Conservation (phyloP, 2,113 vertebrate genomes). For the Silurus meridionalis region DNA sequence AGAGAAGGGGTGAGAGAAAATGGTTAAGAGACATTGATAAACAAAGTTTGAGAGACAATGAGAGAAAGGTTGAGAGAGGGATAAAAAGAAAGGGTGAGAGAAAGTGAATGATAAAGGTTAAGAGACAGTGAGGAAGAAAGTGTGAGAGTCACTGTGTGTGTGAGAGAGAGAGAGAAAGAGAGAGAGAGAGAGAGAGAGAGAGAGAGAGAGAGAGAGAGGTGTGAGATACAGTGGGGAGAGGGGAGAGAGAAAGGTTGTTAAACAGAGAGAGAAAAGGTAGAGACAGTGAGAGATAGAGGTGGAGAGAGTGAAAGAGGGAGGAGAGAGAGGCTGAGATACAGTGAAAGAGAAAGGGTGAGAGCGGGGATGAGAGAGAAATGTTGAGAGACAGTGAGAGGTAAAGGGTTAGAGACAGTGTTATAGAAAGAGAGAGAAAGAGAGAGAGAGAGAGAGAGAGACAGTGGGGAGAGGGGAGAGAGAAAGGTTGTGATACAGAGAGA, state of each 20-base stretch:
- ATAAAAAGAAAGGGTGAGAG: conserved; percentile 6
- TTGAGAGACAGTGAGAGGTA: conserved; percentile 27
- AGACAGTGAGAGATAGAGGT: conserved; percentile 34
- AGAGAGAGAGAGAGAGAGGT: conserved; percentile 51
- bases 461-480: conserved; percentile 48
- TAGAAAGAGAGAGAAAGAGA: conserved; percentile 28
- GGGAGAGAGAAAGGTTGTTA: no score
- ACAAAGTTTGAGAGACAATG: neutral
- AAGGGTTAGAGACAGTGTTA: no score
- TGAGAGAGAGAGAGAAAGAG: conserved; percentile 26
- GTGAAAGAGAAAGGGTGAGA: conserved; percentile 19
- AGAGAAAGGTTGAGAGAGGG: neutral
- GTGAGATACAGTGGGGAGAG: no score
- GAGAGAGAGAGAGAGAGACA: neutral
- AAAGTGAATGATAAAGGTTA: conserved; percentile 27
- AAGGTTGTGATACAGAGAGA: conserved; percentile 28
- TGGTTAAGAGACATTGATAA: neutral
- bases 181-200: neutral
- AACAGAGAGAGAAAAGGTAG: neutral
- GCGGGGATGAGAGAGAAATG: conserved; percentile 53
- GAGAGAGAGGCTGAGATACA: neutral
- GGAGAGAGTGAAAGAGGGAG: neutral
- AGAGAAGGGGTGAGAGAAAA: conserved; percentile 41
- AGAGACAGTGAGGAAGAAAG: neutral
- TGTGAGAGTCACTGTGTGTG: neutral